A percentile compares a stretch with the other conserved stretches of the same genome.
These are phyloP conservation scores for Elaphurus davidianus DNA, from an alignment of 2,113 vertebrate genomes.

Conservation along the genomic window DNA sequence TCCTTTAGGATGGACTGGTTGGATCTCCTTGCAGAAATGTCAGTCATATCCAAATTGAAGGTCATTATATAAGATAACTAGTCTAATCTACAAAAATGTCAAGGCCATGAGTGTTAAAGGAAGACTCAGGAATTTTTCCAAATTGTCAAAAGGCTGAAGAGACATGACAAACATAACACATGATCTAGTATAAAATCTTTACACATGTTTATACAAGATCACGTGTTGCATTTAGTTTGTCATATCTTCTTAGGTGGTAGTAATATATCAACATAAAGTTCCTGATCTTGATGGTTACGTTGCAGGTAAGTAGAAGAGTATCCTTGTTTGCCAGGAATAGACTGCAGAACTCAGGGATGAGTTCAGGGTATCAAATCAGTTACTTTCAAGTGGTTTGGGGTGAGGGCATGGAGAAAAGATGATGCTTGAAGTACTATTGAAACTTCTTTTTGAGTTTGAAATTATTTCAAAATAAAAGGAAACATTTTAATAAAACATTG, in stretches of 20 bases:
- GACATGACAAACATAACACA: background rate
- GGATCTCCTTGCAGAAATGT: too few relatives aligned
- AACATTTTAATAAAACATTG: background rate
- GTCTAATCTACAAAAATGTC: background rate
- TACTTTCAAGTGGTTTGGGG: background rate
- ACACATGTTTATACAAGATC: background rate
- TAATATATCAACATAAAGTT: background rate
- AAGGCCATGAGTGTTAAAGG: background rate
- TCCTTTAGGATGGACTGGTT: too few relatives aligned
- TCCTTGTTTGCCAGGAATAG: background rate
- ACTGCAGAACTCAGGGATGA: background rate
- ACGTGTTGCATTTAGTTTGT: background rate
- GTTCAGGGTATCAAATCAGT: background rate
- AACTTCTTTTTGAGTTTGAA: background rate
- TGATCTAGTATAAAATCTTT: background rate
- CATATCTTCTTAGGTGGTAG: background rate
- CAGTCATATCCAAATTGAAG: background rate
- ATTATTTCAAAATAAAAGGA: slow-evolving; percentile 19
- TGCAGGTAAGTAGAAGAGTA: background rate
- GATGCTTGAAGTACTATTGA: background rate
- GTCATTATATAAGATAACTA: background rate
- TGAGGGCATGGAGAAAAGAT: background rate
- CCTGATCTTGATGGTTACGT: background rate
- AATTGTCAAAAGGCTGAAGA: background rate
- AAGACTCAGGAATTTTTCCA: background rate